Conservation (phyloP, 2,797 vertebrate genomes). For the Notamacropus eugenii region DNA sequence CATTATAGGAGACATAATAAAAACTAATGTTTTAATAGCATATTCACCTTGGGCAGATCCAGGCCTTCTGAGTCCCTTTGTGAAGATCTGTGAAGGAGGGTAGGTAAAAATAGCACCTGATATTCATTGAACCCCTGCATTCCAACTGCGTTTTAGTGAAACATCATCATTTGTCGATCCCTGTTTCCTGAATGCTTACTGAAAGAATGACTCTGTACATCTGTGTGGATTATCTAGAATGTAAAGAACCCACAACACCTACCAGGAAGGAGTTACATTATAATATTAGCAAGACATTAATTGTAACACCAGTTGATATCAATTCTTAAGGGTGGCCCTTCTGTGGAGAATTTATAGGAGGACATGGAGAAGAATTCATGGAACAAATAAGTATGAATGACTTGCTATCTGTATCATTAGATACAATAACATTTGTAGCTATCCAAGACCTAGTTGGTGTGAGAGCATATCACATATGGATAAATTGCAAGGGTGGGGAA, state of each 20-base stretch:
- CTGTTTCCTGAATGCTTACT: not conserved
- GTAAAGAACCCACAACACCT: not conserved
- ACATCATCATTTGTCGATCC: not conserved
- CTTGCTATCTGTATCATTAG: not conserved
- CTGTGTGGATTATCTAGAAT: not conserved
- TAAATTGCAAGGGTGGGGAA: not conserved
- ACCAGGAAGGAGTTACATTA: not conserved
- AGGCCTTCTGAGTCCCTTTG: not conserved
- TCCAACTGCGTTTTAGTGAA: not conserved
- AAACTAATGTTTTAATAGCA: slow-evolving; percentile 50
- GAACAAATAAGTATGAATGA: not conserved
- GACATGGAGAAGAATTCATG: not conserved
- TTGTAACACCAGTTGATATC: not conserved
- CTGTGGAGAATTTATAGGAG: not conserved
- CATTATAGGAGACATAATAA: slow-evolving; percentile 53
- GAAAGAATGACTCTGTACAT: not conserved
- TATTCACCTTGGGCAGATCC: slow-evolving; percentile 26
- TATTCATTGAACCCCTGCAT: not conserved
- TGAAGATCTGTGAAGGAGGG: not conserved
- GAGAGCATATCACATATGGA: not conserved
- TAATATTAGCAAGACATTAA: not conserved
- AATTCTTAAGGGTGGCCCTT: not conserved
- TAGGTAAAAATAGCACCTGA: not conserved
- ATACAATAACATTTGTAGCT: not conserved
- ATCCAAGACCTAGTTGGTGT: not conserved